These are phyloP conservation scores for Nothura maculosa DNA, from an alignment of 2,797 vertebrate genomes.

Conservation along the genomic window DNA sequence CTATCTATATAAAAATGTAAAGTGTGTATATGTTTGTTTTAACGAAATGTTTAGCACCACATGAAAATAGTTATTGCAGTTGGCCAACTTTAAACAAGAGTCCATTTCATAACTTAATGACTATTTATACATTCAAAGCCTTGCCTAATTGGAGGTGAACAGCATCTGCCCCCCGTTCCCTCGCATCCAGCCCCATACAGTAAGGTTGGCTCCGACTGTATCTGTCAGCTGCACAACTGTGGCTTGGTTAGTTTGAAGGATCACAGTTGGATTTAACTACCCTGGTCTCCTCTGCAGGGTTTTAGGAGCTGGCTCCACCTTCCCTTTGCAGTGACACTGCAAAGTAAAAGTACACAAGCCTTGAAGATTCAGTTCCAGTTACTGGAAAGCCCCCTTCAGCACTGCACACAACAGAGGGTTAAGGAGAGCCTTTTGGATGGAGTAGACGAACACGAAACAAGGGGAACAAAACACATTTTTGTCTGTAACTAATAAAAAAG, in stretches of 20 bases:
- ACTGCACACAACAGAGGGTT: neutral
- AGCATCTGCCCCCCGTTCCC: no score
- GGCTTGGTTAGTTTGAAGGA: neutral
- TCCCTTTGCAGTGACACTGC: neutral
- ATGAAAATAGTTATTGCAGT: neutral
- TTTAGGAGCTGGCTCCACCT: neutral
- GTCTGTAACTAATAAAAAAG: constrained; percentile 44
- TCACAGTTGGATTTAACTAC: neutral
- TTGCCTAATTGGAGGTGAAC: constrained; percentile 35
- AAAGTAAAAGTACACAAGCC: neutral
- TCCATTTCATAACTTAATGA: constrained; percentile 54
- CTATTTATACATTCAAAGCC: constrained; percentile 22
- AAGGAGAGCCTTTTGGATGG: neutral
- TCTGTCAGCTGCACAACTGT: neutral
- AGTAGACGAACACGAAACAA: neutral
- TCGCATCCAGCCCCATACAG: neutral
- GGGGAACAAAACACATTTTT: constrained; percentile 42
- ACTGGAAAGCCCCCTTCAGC: neutral
- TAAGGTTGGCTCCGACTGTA: neutral
- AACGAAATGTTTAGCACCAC: constrained; percentile 11
- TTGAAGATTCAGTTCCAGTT: neutral
- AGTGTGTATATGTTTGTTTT: neutral
- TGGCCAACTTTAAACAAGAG: constrained; percentile 29
- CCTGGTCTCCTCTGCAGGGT: neutral
- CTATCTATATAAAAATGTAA: neutral